Percentiles rank a stretch among this genome's conserved stretches.
phyloP scores from a whole-genome alignment of 2,888 invertebrate species.

The Falcaria lacertinaria region DNA sequence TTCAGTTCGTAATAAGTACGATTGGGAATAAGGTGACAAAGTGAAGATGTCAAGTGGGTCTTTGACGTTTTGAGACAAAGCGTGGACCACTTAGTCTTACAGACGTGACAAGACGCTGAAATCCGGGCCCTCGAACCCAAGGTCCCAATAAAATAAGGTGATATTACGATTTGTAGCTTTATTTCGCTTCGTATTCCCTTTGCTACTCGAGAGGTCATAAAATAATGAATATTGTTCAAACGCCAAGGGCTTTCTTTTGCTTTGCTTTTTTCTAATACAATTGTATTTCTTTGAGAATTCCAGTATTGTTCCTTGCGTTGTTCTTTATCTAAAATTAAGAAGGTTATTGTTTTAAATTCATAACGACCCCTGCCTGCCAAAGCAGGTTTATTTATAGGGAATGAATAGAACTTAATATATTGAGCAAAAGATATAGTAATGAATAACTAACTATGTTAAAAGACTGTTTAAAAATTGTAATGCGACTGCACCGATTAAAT shows the following conservation, averaged over 20 bases:
- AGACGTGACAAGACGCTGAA: conserved; percentile 13
- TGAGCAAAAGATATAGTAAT: too few relatives aligned
- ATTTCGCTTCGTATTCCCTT: conserved; percentile 7
- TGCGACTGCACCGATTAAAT: too few relatives aligned
- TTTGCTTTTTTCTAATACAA: conserved; percentile 18
- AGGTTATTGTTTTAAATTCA: background rate
- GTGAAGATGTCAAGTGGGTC: conserved; percentile 3
- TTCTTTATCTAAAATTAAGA: background rate
- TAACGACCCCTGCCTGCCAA: too few relatives aligned
- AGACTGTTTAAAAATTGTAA: too few relatives aligned
- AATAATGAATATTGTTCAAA: conserved; percentile 23
- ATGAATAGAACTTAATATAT: too few relatives aligned
- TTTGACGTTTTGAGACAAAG: conserved; percentile 5
- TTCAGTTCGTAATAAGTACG: background rate
- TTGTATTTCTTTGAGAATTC: conserved; percentile 11
- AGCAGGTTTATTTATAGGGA: too few relatives aligned
- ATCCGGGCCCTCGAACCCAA: conserved; percentile 10
- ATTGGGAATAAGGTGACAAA: background rate
- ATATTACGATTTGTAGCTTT: conserved; percentile 12
- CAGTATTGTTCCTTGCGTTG: background rate
- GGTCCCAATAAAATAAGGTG: conserved; percentile 17
- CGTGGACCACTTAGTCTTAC: conserved; percentile 1
- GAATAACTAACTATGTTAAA: too few relatives aligned
- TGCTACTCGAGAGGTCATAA: conserved; percentile 16
- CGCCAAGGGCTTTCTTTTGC: conserved; percentile 16